phyloP scores from a whole-genome alignment of 1,140 invertebrate genomes.

The Drosophila setifemur region DNA sequence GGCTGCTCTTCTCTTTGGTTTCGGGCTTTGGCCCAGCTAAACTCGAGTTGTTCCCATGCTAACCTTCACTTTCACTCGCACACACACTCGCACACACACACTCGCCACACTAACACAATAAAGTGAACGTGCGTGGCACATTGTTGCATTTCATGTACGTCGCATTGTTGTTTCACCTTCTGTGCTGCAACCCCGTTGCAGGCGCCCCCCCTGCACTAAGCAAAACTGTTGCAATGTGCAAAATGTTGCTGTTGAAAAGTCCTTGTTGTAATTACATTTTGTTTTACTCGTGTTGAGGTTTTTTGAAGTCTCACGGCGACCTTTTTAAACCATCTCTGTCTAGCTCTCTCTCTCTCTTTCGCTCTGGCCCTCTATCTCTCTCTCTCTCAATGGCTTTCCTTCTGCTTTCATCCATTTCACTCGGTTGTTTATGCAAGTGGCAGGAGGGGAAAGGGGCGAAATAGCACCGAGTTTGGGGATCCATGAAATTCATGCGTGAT shows the following conservation, averaged over 20 bases:
- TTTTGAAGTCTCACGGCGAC: constrained; percentile 63
- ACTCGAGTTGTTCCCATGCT: constrained; percentile 44
- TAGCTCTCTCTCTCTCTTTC: constrained; percentile 1
- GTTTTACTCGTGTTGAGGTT: constrained; percentile 80
- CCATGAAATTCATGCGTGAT: constrained; percentile 78
- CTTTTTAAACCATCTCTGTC: constrained; percentile 43
- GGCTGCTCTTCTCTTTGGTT: constrained; percentile 15
- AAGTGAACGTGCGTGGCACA: constrained; percentile 52
- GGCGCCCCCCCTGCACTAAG: background rate
- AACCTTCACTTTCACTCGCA: constrained; percentile 75
- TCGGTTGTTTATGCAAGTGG: constrained; percentile 68
- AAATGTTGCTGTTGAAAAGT: constrained; percentile 59
- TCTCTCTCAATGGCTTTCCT: background rate
- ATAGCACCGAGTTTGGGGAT: constrained; percentile 45
- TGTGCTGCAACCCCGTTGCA: background rate
- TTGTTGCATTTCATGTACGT: constrained; percentile 69
- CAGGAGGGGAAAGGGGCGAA: constrained; percentile 12
- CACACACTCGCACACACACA: constrained; percentile 4
- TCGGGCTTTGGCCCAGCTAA: constrained; percentile 30
- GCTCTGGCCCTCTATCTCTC: background rate
- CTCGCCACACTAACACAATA: background rate
- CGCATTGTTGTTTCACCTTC: constrained; percentile 43
- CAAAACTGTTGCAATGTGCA: constrained; percentile 63
- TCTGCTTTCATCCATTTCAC: constrained; percentile 11
- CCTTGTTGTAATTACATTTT: constrained; percentile 81